These are phyloP conservation scores for Lithobates pipiens DNA, from an alignment of 2,797 vertebrate genomes.

Conservation along the genomic window DNA sequence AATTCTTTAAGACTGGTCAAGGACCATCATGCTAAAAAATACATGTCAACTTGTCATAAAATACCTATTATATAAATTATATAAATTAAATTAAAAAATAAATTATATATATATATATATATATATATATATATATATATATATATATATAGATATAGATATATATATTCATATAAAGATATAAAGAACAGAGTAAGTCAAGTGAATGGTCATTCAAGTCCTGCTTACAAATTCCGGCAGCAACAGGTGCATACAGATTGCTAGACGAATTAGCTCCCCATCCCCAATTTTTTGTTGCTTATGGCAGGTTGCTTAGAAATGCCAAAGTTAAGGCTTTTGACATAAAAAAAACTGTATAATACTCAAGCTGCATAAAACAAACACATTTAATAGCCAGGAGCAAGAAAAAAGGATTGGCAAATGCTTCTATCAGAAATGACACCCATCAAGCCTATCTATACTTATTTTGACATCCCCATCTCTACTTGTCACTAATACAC, in stretches of 20 bases:
- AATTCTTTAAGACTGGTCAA: no score
- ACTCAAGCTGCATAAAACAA: neutral
- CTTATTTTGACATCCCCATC: neutral
- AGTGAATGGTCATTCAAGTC: neutral
- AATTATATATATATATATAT: no score
- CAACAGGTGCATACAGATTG: neutral
- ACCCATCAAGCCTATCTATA: conserved; percentile 15
- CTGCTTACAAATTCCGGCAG: no score
- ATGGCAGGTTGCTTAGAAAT: no score
- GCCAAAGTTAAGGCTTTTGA: neutral
- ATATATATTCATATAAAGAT: neutral
- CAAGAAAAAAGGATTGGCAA: neutral
- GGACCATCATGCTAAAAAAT: neutral
- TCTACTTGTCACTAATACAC: conserved; percentile 18
- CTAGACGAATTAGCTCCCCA: neutral
- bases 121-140: no score
- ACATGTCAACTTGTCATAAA: no score
- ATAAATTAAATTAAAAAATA: no score
- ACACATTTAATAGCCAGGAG: neutral
- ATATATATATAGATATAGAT: no score
- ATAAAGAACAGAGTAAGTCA: neutral
- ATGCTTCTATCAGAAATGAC: neutral
- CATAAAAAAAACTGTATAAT: neutral
- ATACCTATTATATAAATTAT: neutral
- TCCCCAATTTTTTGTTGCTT: no score